Base-by-base conservation (phyloP, 2,888 invertebrate species). In the Drosophila meridiana region DNA sequence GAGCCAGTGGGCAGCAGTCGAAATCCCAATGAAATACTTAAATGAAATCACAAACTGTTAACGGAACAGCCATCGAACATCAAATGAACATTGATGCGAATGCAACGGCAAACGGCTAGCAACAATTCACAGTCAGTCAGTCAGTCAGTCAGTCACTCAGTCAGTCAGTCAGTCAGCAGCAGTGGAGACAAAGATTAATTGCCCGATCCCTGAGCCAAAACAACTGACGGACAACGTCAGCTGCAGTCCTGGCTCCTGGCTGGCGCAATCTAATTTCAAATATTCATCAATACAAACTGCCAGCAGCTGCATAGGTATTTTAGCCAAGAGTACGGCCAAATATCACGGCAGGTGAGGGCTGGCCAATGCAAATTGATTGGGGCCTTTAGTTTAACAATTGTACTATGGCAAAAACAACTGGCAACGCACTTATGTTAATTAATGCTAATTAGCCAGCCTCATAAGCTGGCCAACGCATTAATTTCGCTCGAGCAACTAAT, bases 21-120 rank as follows among this genome's bases (percentile, higher is more conserved):
- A 68, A 78, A 68, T 81, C 78, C 78, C 73, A 73, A 69, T 63
- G 78, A 73, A 78, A 81, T 78, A 77, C 78, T 69, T 81, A 78
- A 78, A 78, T 81, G 63, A 77, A 78, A 81, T 81, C 78, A 81
- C 78, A 81, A 68, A 72, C 78, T 81, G 78, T 77, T 77, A 77
- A 77, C 78, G 73, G 61, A 26, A 28, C 78, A 81, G 77, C 71
- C 67, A 71, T 78, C 67, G 77, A 77, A 71, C 77, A 81, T 77
- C 81, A 67, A 71, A 62, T 81, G 81, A 80, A 68, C 73, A 77
- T 59, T 55, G 59, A 55, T 60, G 69, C 52, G 40, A 58, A 26
- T 66, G 61, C 45, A 58, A 60, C 42, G 47, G n/a, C 56, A 43
- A 32, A 28, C 28, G 48, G 45, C n/a, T n/a, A 47, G 42, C 20